Percentiles rank a stretch among this genome's conserved stretches.
These are phyloP conservation scores for Branchipolynoe longqiensis DNA, from an alignment of 2,888 invertebrate species.

Conservation along the genomic window DNA sequence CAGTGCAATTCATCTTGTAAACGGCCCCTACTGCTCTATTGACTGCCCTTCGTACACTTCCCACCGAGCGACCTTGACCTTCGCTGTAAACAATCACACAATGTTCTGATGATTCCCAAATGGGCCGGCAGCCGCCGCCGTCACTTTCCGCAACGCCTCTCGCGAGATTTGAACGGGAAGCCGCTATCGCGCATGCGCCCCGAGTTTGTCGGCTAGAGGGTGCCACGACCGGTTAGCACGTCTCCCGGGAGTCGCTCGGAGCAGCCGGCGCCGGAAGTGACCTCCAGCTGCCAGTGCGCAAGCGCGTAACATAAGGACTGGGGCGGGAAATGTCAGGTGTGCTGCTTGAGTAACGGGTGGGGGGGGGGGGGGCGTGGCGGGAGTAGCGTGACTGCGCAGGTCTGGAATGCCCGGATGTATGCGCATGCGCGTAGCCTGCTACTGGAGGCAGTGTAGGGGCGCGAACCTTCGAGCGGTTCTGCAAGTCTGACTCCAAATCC, in stretches of 20 bases:
- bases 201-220: not conserved
- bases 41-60: no score
- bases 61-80: no score
- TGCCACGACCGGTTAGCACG: not conserved
- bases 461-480: no score
- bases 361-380: not conserved
- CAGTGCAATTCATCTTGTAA: no score
- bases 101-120: no score
- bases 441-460: no score
- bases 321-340: constrained; percentile 14
- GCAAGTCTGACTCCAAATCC: no score
- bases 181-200: not conserved
- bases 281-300: not conserved
- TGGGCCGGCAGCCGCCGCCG: not conserved
- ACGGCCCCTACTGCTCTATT: no score
- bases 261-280: not conserved
- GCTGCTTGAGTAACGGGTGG: not conserved
- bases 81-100: no score
- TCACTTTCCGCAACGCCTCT: not conserved
- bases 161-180: not conserved
- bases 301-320: not conserved
- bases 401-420: not conserved
- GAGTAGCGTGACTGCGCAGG: no score
- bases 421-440: no score
- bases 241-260: not conserved